These are phyloP conservation scores for Notocelia uddmanniana DNA, from an alignment of 2,888 invertebrate species.

Conservation along the genomic window DNA sequence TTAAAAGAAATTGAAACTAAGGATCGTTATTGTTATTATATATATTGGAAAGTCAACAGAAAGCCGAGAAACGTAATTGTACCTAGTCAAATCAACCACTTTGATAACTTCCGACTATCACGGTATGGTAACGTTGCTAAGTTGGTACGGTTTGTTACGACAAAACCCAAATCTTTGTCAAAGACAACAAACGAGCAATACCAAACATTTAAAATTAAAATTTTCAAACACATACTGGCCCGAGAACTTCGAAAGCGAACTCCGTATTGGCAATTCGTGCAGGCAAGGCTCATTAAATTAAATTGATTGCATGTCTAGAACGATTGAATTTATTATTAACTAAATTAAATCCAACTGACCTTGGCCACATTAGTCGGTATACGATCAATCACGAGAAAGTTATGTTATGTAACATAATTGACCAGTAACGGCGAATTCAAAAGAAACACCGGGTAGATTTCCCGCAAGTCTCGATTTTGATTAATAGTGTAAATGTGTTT, in stretches of 20 bases:
- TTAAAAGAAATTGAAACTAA: too few relatives aligned
- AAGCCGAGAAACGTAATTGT: too few relatives aligned
- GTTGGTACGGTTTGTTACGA: too few relatives aligned
- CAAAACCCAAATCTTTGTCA: too few relatives aligned
- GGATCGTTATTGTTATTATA: too few relatives aligned
- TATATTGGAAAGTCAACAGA: too few relatives aligned
- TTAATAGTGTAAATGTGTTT: neutral
- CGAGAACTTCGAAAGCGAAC: conserved; percentile 16
- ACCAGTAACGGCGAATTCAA: conserved; percentile 26
- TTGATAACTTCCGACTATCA: too few relatives aligned
- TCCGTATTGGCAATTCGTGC: conserved; percentile 30
- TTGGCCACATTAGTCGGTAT: conserved; percentile 43
- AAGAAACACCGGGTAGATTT: conserved; percentile 4
- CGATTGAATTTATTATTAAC: conserved; percentile 45
- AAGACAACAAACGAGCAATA: too few relatives aligned
- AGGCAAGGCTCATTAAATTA: conserved; percentile 39
- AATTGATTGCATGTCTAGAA: conserved; percentile 43
- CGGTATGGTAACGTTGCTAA: too few relatives aligned
- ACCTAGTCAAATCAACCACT: too few relatives aligned
- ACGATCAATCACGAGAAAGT: conserved; percentile 44
- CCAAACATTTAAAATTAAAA: too few relatives aligned
- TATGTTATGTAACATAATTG: conserved; percentile 39
- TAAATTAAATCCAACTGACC: conserved; percentile 38
- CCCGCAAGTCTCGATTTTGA: neutral
- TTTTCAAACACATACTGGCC: conserved; percentile 11